A percentile compares a stretch with the other conserved stretches of the same genome.
phyloP scores from a whole-genome alignment of 23 tunicate genomes.

The Botrylloides violaceus region DNA sequence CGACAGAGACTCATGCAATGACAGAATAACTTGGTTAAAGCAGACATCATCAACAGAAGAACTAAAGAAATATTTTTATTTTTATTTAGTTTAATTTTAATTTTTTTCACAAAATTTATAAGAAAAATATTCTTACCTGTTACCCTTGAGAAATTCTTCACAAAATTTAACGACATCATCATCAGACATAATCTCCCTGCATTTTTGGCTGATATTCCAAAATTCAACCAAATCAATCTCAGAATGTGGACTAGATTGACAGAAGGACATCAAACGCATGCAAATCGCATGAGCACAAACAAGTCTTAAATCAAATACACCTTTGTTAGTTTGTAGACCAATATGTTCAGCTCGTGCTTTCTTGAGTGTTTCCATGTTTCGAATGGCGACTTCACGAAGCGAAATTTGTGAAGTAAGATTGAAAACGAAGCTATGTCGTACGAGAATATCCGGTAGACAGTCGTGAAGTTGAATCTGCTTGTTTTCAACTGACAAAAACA shows the following conservation, averaged over 20 bases:
- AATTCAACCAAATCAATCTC: neutral
- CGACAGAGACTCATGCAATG: neutral
- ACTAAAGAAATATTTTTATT: no score
- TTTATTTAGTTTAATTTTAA: no score
- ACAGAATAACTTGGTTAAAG: neutral
- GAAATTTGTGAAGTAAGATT: neutral
- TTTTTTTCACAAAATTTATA: no score
- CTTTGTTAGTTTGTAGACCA: neutral
- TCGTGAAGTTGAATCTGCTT: neutral
- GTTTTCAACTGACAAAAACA: constrained; percentile 22
- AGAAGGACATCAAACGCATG: neutral
- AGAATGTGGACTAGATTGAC: neutral
- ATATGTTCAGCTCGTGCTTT: neutral
- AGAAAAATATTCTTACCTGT: no score
- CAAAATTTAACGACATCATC: neutral
- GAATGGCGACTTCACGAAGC: neutral
- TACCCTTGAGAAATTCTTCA: neutral
- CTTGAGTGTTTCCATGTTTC: neutral
- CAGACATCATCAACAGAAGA: neutral
- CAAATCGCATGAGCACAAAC: neutral
- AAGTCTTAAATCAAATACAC: neutral
- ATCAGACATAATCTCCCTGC: neutral
- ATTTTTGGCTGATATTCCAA: neutral
- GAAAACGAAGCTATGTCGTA: neutral
- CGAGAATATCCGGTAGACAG: neutral